Evolutionary conservation across 1,140 invertebrate genomes (phyloP), one percentile per base, ranked within the genome.

Genomic region (Pinna nobilis): DNA sequence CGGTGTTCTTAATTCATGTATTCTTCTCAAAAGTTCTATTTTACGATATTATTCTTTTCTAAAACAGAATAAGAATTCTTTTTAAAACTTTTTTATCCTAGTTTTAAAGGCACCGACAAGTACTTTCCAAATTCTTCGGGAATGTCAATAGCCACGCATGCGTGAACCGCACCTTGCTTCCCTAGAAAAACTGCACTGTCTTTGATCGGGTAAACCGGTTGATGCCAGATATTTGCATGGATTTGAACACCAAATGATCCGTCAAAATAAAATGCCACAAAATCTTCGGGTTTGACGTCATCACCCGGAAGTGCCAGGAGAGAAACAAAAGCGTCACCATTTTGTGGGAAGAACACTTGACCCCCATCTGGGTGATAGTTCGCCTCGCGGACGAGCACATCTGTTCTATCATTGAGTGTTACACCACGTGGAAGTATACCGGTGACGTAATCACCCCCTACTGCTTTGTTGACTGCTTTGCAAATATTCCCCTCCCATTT

Each of bases 231-330:
- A n/a, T 72, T 55, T 2, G 74, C 69, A 57, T 72, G 74, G 37
- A 76, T 76, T 32, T 76, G 74, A 11, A 76, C 63, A 20, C 76
- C 76, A 59, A 77, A 77, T n/a, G 55, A 67, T 25, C 76, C 76
- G 57, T 77, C 70, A 53, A 77, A 77, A 70, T 77, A 77, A 55
- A 76, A 77, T 5, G 76, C 70, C 2, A 69, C 59, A 66, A 77
- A 77, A 20, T 73, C 44, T 25, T 73, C 61, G 41, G 60, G 57
- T 61, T 70, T 73, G 25, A 77, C 61, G 41, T 77, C 70, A 39
- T 77, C 76, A 13, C 66, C 50, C 11, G 70, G 76, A 7, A 77
- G 59, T 20, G 76, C 76, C 7, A 73, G 51, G 13, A 73, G 51
- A 20, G 70, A 65, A 5, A 77, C 61, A 28, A 77, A 77, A 13